These are phyloP conservation scores for Puffinus mauretanicus DNA, from an alignment of 2,113 vertebrate species.

Conservation along the genomic window DNA sequence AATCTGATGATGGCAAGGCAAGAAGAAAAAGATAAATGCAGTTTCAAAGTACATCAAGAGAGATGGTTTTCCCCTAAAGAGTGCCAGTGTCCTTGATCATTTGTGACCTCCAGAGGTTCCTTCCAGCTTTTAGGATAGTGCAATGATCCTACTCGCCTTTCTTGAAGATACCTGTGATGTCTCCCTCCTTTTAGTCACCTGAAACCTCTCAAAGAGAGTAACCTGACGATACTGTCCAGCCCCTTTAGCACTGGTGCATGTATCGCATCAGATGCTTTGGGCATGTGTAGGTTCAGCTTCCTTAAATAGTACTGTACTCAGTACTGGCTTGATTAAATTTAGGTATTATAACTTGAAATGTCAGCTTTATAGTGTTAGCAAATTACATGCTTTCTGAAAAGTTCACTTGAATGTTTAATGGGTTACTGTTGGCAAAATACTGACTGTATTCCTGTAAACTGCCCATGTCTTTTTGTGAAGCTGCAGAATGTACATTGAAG, in stretches of 20 bases:
- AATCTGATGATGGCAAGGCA: background rate
- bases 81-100: background rate
- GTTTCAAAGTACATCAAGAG: background rate
- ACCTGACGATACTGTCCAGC: background rate
- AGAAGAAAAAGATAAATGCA: background rate
- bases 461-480: background rate
- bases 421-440: background rate
- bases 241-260: background rate
- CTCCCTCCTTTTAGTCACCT: background rate
- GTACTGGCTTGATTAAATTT: background rate
- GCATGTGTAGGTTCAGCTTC: background rate
- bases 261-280: background rate
- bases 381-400: background rate
- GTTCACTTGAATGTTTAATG: background rate
- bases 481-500: background rate
- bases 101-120: background rate
- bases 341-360: background rate
- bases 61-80: background rate
- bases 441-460: background rate
- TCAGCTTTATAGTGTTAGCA: background rate
- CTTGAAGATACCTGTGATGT: background rate
- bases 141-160: background rate
- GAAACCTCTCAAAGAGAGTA: background rate
- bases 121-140: background rate
- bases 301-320: background rate